These are phyloP conservation scores for Drosophila mimetica DNA, from an alignment of 2,888 invertebrate genomes.

Conservation along the genomic window DNA sequence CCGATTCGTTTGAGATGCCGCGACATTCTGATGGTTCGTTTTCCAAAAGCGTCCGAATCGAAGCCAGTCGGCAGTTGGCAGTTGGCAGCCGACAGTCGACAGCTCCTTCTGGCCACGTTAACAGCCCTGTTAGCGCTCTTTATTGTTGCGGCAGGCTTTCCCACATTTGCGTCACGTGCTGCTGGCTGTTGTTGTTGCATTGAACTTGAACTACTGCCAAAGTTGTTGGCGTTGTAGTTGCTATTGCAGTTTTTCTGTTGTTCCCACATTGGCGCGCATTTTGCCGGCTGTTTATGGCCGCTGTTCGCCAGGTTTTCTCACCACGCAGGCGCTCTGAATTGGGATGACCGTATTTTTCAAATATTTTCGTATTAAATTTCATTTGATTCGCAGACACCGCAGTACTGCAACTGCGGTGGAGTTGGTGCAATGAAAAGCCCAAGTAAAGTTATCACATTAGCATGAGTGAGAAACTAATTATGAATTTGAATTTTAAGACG, in stretches of 20 bases:
- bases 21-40: slow-evolving; percentile 58
- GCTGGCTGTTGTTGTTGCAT: slow-evolving; percentile 60
- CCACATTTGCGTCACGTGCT: slow-evolving; percentile 51
- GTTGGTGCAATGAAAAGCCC: background rate
- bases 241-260: slow-evolving; percentile 24
- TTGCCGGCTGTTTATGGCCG: slow-evolving; percentile 52
- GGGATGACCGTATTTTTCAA: slow-evolving; percentile 8
- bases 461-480: background rate
- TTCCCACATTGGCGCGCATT: slow-evolving; percentile 40
- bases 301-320: slow-evolving; percentile 10
- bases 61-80: slow-evolving; percentile 1
- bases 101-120: slow-evolving; percentile 9
- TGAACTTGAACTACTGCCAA: slow-evolving; percentile 71
- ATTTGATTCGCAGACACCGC: background rate
- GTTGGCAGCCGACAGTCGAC: slow-evolving; percentile 1
- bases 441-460: background rate
- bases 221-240: slow-evolving; percentile 40
- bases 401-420: background rate
- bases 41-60: slow-evolving; percentile 8
- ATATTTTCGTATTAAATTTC: background rate
- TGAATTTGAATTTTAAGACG: background rate
- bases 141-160: slow-evolving; percentile 54
- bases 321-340: slow-evolving; percentile 34
- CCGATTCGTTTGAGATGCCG: slow-evolving; percentile 64
- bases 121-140: slow-evolving; percentile 31